Percentiles rank a stretch among this genome's conserved stretches.
Evolutionary conservation across 2,888 invertebrate species (phyloP).

Genomic region (Lasioglossum figueresi): DNA sequence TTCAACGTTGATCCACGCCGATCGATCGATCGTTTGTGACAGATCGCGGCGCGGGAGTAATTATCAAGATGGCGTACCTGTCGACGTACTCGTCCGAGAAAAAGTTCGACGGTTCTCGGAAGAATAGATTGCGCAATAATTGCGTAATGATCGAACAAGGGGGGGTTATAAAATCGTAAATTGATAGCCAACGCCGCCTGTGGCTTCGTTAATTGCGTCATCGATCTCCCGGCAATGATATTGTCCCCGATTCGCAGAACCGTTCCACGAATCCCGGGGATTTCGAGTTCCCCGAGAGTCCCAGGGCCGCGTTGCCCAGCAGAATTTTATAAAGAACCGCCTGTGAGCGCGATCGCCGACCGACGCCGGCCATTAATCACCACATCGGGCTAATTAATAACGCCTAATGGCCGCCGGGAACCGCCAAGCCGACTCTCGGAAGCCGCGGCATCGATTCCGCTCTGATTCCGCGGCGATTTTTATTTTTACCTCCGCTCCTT

Average conservation of each 20-base stretch:
- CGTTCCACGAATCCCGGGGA: constrained; percentile 24
- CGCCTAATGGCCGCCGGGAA: constrained; percentile 62
- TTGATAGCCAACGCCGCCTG: constrained; percentile 17
- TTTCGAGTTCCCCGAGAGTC: background rate
- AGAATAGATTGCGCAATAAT: constrained; percentile 17
- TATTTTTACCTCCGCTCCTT: constrained; percentile 35
- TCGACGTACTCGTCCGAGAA: background rate
- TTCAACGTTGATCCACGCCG: constrained; percentile 77
- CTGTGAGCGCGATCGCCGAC: constrained; percentile 21
- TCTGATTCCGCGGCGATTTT: constrained; percentile 41
- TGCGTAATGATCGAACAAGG: background rate
- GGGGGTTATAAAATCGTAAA: constrained; percentile 7
- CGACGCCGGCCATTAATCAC: constrained; percentile 67
- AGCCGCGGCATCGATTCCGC: background rate
- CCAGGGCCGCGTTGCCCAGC: background rate
- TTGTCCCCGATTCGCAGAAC: background rate
- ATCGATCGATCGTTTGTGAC: constrained; percentile 72
- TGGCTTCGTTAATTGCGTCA: constrained; percentile 23
- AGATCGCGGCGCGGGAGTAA: constrained; percentile 69
- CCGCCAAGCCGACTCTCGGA: constrained; percentile 34
- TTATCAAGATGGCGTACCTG: constrained; percentile 49
- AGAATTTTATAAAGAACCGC: constrained; percentile 33
- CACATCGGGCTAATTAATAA: constrained; percentile 72
- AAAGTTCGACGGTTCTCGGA: constrained; percentile 42
- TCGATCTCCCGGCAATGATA: constrained; percentile 16